Conservation (phyloP, 2,888 invertebrate species). For the Heliconius charithonia region DNA sequence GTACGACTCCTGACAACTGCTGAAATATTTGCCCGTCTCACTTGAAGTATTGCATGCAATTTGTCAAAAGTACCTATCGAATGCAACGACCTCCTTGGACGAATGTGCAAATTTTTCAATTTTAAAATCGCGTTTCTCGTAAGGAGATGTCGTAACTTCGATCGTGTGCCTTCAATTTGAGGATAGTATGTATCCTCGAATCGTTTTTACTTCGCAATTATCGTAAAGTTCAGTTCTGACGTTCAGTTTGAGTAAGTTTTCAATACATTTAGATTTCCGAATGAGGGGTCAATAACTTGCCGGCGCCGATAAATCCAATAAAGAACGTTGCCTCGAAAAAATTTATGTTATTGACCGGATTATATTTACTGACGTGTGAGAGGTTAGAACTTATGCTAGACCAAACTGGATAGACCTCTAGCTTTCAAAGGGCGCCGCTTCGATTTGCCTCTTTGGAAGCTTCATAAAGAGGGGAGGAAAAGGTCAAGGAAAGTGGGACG, state of each 20-base stretch:
- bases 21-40: slow-evolving; percentile 52
- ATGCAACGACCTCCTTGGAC: slow-evolving; percentile 38
- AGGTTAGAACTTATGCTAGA: slow-evolving; percentile 57
- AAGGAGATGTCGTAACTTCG: slow-evolving; percentile 13
- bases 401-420: slow-evolving; percentile 62
- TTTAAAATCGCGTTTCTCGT: slow-evolving; percentile 34
- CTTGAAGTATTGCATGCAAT: slow-evolving; percentile 53
- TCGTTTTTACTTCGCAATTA: slow-evolving; percentile 18
- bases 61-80: slow-evolving; percentile 53
- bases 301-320: slow-evolving; percentile 77
- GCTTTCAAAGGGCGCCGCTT: slow-evolving; percentile 51
- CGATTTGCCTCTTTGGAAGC: slow-evolving; percentile 53
- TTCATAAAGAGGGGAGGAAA: slow-evolving; percentile 55
- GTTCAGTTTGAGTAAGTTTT: slow-evolving; percentile 29
- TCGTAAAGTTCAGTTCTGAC: slow-evolving; percentile 23
- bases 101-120: slow-evolving; percentile 42
- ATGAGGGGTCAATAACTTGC: slow-evolving; percentile 66
- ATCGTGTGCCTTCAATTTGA: background rate
- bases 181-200: background rate
- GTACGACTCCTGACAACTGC: slow-evolving; percentile 48
- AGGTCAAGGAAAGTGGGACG: slow-evolving; percentile 64
- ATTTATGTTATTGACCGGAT: slow-evolving; percentile 82
- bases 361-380: slow-evolving; percentile 76
- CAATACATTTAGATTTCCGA: slow-evolving; percentile 40
- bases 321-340: slow-evolving; percentile 74